phyloP scores from a whole-genome alignment of 2,113 vertebrate species.

The Ascaphus truei region DNA sequence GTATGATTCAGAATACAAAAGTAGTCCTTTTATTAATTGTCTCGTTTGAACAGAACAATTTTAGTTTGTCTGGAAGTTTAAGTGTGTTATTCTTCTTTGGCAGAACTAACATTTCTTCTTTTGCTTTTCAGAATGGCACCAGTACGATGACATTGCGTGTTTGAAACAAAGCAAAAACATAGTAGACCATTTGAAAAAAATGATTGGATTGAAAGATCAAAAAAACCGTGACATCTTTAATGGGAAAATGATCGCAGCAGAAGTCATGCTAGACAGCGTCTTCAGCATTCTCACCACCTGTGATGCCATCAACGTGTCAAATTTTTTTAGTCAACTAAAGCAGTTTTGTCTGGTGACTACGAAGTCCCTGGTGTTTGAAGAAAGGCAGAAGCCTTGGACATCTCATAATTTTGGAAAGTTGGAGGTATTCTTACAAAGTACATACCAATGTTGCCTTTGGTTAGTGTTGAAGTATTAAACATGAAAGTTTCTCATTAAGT shows the following conservation, averaged over 20 bases:
- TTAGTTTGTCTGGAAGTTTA: no score
- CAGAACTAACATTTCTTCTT: not conserved
- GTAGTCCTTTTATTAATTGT: no score
- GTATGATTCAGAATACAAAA: no score
- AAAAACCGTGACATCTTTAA: conserved; percentile 39
- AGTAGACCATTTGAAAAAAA: accelerated
- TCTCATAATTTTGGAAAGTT: conserved; percentile 43
- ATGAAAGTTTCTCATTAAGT: no score
- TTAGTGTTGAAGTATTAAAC: no score
- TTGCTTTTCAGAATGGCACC: conserved; percentile 79
- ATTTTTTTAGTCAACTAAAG: conserved; percentile 62
- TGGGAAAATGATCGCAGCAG: conserved; percentile 69
- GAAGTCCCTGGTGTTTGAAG: conserved; percentile 53
- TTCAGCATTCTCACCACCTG: conserved; percentile 74
- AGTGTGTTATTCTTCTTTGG: no score
- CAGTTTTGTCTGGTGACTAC: conserved; percentile 64
- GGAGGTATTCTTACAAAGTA: conserved; percentile 55
- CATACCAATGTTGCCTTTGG: no score
- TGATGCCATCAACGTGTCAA: conserved; percentile 60
- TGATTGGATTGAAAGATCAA: accelerated
- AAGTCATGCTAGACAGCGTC: conserved; percentile 71
- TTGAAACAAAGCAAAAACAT: conserved; percentile 22
- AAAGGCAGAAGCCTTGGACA: not conserved
- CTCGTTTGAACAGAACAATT: no score
- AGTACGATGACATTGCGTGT: conserved; percentile 90